These are phyloP conservation scores for Phataginus tetradactyla DNA, from an alignment of 2,797 vertebrate species.

Conservation along the genomic window DNA sequence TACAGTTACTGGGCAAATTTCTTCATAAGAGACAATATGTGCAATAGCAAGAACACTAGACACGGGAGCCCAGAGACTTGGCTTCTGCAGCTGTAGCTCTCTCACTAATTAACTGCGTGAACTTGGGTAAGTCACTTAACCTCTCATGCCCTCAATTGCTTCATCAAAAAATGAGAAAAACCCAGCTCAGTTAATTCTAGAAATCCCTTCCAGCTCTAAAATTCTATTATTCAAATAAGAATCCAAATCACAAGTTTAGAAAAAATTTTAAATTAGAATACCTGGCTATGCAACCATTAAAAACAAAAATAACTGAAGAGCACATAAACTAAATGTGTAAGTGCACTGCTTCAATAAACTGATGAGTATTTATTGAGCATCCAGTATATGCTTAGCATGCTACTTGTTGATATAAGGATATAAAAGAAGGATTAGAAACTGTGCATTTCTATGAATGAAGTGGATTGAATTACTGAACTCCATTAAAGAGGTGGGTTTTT, in stretches of 20 bases:
- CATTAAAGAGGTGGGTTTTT: background rate
- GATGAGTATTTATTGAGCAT: background rate
- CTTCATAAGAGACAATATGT: background rate
- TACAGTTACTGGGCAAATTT: background rate
- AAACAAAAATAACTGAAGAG: background rate
- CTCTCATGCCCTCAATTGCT: background rate
- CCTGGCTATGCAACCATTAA: background rate
- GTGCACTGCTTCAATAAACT: background rate
- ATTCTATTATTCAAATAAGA: slow-evolving; percentile 35
- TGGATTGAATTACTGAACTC: background rate
- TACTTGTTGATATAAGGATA: background rate
- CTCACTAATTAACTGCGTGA: background rate
- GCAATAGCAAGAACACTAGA: background rate
- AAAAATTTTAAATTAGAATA: background rate
- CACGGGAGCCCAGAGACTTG: background rate
- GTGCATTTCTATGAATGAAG: background rate
- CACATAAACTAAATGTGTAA: background rate
- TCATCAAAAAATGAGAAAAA: slow-evolving; percentile 41
- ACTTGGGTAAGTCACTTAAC: slow-evolving; percentile 47
- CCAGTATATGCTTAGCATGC: background rate
- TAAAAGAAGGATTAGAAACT: background rate
- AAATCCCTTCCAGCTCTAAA: slow-evolving; percentile 27
- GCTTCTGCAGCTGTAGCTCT: background rate
- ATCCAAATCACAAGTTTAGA: background rate
- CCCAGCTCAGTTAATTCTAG: slow-evolving; percentile 43